These are phyloP conservation scores for Epistrophe grossulariae DNA, from an alignment of 2,888 invertebrate genomes.

Conservation along the genomic window DNA sequence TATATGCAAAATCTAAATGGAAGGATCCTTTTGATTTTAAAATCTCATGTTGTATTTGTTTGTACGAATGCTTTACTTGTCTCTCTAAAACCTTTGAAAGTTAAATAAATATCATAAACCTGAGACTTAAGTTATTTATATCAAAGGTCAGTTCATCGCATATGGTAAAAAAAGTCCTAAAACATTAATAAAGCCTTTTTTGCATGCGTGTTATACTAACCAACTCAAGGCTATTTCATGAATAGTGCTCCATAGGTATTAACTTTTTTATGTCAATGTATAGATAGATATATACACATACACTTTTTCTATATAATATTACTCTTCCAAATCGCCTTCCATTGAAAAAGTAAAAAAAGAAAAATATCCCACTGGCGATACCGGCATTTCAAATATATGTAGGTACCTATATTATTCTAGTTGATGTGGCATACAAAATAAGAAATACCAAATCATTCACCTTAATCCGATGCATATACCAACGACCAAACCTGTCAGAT, in stretches of 20 bases:
- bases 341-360: background rate
- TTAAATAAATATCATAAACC: background rate
- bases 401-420: background rate
- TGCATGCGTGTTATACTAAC: background rate
- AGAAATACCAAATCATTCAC: slow-evolving; percentile 39
- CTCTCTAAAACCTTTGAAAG: too few relatives aligned
- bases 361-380: background rate
- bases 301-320: background rate
- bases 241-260: background rate
- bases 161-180: background rate
- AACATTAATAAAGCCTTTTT: slow-evolving; percentile 8
- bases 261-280: background rate
- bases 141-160: background rate
- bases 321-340: background rate
- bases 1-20: too few relatives aligned
- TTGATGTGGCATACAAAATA: slow-evolving; percentile 18
- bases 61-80: too few relatives aligned
- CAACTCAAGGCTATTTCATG: slow-evolving; percentile 17
- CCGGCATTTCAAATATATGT: background rate
- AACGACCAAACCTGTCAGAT: slow-evolving; percentile 10
- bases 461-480: slow-evolving; percentile 20
- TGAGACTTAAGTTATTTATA: background rate
- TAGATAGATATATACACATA: background rate
- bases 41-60: too few relatives aligned
- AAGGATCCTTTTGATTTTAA: too few relatives aligned